These are phyloP conservation scores for Oreochromis grahami DNA, from an alignment of 2,797 vertebrate species.

Conservation along the genomic window DNA sequence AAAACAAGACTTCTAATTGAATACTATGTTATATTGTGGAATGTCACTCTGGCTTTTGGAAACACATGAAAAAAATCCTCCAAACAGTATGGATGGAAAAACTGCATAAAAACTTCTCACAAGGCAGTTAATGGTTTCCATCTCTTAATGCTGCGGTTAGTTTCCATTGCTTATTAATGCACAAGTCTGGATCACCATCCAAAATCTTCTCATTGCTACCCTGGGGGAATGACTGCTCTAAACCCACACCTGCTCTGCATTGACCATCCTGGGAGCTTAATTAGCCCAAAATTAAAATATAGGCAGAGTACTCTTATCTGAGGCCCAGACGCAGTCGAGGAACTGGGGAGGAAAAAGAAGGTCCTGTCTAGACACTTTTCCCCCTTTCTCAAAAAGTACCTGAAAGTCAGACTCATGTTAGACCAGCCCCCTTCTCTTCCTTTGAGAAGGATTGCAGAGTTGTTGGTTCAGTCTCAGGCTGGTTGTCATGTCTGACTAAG, in stretches of 20 bases:
- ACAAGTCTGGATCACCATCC: constrained; percentile 45
- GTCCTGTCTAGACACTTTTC: constrained; percentile 46
- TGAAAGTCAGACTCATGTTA: constrained; percentile 28
- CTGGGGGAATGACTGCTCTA: constrained; percentile 38
- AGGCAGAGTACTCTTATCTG: neutral
- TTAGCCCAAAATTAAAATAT: constrained; percentile 43
- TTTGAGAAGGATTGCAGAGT: constrained; percentile 43
- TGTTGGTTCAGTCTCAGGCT: constrained; percentile 50
- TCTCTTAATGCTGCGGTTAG: constrained; percentile 72
- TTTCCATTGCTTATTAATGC: constrained; percentile 74
- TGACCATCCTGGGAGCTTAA: constrained; percentile 50
- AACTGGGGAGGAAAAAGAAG: constrained; percentile 26
- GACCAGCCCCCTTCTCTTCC: constrained; percentile 10
- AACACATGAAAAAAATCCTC: constrained; percentile 17
- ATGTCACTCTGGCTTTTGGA: constrained; percentile 61
- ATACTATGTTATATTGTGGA: constrained; percentile 66
- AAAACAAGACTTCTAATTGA: constrained; percentile 65
- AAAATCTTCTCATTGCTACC: constrained; percentile 23
- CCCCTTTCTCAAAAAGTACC: constrained; percentile 27
- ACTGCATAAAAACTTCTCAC: constrained; percentile 65
- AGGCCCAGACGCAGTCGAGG: constrained; percentile 16
- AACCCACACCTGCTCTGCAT: constrained; percentile 71
- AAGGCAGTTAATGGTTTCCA: constrained; percentile 75
- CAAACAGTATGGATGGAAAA: constrained; percentile 64
- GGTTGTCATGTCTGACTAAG: constrained; percentile 47